Evolutionary conservation across 2,888 invertebrate species (phyloP), one percentile per base, ranked within the genome.

Genomic region (Pammene aurita): DNA sequence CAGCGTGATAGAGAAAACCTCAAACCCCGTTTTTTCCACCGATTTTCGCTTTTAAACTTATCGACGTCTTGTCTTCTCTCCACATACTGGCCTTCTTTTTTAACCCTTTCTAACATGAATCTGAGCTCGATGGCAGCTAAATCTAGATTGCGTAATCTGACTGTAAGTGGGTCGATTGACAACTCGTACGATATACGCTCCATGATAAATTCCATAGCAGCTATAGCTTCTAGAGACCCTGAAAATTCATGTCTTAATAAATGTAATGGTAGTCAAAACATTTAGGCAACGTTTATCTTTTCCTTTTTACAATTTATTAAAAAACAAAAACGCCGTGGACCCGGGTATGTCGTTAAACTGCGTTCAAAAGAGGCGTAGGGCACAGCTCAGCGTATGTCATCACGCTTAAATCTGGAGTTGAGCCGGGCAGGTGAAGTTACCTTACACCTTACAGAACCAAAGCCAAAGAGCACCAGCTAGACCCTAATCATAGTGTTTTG

Each of bases 11-110:
- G 94, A 0, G 94, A 89, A 13, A 95, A 75, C 44, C 94, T 83
- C 0, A 95, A 83, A 0, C 95, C 96, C 60, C 93, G 93, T 83
- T 96, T 96, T 77, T 93, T 95, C 96, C 96, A 96, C 48, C 95
- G 85, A 84, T 96, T 95, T 69, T 90, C 57, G 35, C 84, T 77
- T 78, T 95, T 95, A 77, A 93, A 95, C 13, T 84, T 77, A 34
- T 87, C 83, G 11, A 94, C 87, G 6, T 82, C 85, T 60, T 77
- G 77, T 72, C 85, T 86, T 34, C 95, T 84, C 2, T 79, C 75
- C 0, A 88, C 86, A 72, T 93, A 94, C 54, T 94, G 88, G 0
- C 93, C 88, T 72, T 90, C 89, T 58, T 78, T 82, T 72, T 88
- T 88, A n/a, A 94, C 73, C 38, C 93, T 92, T 0, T 91, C 82